Percentiles rank a stretch among this genome's conserved stretches.
Conservation (phyloP, 2,888 invertebrate species). For the Stratiomys singularior region DNA sequence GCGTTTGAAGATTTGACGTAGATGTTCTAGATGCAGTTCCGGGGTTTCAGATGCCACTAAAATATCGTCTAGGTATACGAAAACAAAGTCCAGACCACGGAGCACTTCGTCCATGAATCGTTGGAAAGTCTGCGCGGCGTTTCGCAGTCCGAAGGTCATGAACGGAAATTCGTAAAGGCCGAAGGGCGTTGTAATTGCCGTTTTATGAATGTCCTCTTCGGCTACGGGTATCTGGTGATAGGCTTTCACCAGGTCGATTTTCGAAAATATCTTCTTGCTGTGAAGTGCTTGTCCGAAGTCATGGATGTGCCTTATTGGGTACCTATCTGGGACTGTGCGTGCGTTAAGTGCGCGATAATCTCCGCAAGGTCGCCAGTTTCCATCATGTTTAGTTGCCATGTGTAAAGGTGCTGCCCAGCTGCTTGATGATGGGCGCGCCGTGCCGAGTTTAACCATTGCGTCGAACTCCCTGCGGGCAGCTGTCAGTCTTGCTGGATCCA, state of each 20-base stretch:
- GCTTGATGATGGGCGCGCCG: conserved; percentile 62
- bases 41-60: conserved; percentile 53
- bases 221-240: conserved; percentile 59
- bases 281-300: too few species aligned
- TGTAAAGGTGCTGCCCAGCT: conserved; percentile 60
- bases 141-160: conserved; percentile 60
- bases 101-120: conserved; percentile 57
- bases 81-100: conserved; percentile 54
- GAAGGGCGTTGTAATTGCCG: conserved; percentile 59
- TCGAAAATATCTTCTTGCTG: too few species aligned
- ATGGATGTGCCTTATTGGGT: conserved; percentile 44
- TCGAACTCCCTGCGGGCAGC: conserved; percentile 40
- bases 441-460: conserved; percentile 57
- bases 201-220: conserved; percentile 56
- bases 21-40: conserved; percentile 53
- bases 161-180: conserved; percentile 58
- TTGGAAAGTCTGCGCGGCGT: conserved; percentile 60
- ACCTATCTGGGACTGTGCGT: not conserved
- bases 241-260: conserved; percentile 57
- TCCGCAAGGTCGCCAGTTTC: not conserved
- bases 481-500: not conserved
- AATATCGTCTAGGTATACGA: conserved; percentile 57
- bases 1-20: conserved; percentile 53
- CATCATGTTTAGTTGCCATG: not conserved
- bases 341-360: too few species aligned